Evolutionary conservation across 2,797 vertebrate species (phyloP).

Genomic region (Macroramphosus scolopax): DNA sequence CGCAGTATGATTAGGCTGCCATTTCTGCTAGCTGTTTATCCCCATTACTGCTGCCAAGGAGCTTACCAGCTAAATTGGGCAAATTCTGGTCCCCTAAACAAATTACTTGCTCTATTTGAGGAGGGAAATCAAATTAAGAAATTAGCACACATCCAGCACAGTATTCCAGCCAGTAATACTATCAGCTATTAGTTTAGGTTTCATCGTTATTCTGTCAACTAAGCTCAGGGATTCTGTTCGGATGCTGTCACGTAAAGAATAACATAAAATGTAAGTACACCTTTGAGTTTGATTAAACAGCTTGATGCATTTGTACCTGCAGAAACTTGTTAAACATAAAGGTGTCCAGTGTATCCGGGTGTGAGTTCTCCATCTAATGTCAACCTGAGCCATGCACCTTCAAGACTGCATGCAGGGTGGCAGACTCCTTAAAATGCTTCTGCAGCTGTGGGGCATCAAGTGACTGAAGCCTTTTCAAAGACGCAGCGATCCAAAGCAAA

Average conservation of each 20-base stretch:
- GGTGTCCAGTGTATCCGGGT: not conserved
- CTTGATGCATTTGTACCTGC: conserved; percentile 3
- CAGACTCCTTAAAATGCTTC: conserved; percentile 2
- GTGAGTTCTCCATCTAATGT: conserved; percentile 10
- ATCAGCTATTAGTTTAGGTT: conserved; percentile 54
- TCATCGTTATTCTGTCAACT: conserved; percentile 37
- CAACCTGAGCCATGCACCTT: conserved; percentile 9
- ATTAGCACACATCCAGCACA: conserved; percentile 64
- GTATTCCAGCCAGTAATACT: conserved; percentile 50
- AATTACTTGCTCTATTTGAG: conserved; percentile 80
- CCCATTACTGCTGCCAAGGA: conserved; percentile 69
- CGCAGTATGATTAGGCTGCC: conserved; percentile 58
- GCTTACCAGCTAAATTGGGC: conserved; percentile 75
- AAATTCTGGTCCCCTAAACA: conserved; percentile 77
- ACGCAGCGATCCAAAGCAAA: conserved; percentile 7
- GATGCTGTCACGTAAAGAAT: conserved; percentile 25
- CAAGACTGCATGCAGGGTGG: conserved; percentile 10
- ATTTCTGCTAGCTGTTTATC: conserved; percentile 70
- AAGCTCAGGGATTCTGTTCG: conserved; percentile 25
- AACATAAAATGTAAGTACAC: conserved; percentile 25
- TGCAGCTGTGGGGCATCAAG: conserved; percentile 2
- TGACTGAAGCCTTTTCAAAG: no score
- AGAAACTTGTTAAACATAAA: conserved; percentile 5
- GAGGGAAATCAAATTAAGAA: conserved; percentile 75
- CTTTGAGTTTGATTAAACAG: conserved; percentile 25